Base-by-base conservation (phyloP, 2,797 vertebrate species). In the Acrossocheilus fasciatus region DNA sequence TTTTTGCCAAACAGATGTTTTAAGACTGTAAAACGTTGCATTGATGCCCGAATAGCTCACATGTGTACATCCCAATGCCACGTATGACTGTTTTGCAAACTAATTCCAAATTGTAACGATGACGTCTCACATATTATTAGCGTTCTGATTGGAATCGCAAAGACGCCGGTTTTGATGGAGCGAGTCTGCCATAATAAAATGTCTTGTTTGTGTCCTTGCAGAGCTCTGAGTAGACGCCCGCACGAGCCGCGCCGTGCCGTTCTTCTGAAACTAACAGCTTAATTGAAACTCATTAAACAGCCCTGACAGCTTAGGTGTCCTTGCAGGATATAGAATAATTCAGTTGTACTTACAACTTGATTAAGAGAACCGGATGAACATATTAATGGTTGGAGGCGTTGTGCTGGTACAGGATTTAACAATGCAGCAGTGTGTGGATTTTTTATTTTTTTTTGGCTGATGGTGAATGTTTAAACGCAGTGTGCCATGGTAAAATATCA, bases 261-360 rank as follows among this genome's bases (percentile, higher is more conserved):
- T 95, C 92, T 94, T 91, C 95, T 95, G 95, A 94, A 95, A 95
- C 88, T 91, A 91, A 91, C 95, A 93, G 93, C 95, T 95, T 95
- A 95, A 96, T 95, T 95, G 95, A 96, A 95, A 91, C 95, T 95
- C 95, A 95, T 95, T 95, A 95, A 95, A 94, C 93, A 90, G 92
- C 93, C 88, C 91, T 95, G 95, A 95, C 95, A 96, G 95, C 95
- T 93, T 92, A 94, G 94, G 95, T 95, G 95, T 95, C 95, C 91
- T 93, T 95, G 94, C 94, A 95, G 94, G 94, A 95, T 95, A 94
- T 94, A 87, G 92, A 95, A 95, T 95, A 93, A 95, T 93, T 94
- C 93, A 92, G 94, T 94, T 93, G 94, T 92, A 93, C 93, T 95
- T 94, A 94, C 95, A 94, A 92, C 95, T 95, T 95, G 93, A 96